Percentiles rank a stretch among this genome's conserved stretches.
Evolutionary conservation across 2,113 vertebrate species (phyloP).

Genomic region (Tylochromis polylepis): DNA sequence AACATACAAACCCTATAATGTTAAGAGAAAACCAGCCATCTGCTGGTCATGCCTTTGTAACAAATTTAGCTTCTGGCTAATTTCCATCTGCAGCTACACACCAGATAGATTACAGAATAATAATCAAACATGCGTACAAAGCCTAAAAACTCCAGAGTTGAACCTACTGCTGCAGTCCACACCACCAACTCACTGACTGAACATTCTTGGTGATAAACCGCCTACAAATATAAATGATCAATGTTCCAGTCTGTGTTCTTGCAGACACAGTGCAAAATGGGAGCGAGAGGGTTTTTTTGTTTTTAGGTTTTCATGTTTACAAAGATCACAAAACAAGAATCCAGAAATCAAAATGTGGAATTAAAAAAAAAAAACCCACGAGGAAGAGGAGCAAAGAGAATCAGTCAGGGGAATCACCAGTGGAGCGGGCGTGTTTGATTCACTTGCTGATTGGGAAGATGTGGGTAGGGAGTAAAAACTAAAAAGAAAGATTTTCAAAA

Average conservation of each 20-base stretch:
- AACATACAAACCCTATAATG: fast-evolving
- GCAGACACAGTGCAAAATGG: neutral
- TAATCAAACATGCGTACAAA: neutral
- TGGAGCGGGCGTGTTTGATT: neutral
- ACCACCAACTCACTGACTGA: neutral
- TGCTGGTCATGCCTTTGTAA: neutral
- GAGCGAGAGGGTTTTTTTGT: neutral
- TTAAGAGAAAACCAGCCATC: neutral
- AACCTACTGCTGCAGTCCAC: neutral
- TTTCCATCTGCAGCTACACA: neutral
- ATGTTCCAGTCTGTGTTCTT: neutral
- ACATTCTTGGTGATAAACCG: neutral
- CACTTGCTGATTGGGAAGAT: neutral
- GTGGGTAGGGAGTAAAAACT: neutral
- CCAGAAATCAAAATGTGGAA: too few species aligned
- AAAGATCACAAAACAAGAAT: neutral
- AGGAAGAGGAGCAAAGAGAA: neutral
- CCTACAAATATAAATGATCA: neutral
- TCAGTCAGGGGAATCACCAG: fast-evolving
- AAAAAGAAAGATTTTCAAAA: neutral
- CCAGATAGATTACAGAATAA: neutral
- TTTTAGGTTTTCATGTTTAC: fast-evolving
- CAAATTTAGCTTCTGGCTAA: neutral
- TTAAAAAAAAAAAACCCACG: fast-evolving
- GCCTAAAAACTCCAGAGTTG: neutral